Evolutionary conservation across 2,797 vertebrate genomes (phyloP), one percentile per base, ranked within the genome.

Genomic region (Denticeps clupeoides): DNA sequence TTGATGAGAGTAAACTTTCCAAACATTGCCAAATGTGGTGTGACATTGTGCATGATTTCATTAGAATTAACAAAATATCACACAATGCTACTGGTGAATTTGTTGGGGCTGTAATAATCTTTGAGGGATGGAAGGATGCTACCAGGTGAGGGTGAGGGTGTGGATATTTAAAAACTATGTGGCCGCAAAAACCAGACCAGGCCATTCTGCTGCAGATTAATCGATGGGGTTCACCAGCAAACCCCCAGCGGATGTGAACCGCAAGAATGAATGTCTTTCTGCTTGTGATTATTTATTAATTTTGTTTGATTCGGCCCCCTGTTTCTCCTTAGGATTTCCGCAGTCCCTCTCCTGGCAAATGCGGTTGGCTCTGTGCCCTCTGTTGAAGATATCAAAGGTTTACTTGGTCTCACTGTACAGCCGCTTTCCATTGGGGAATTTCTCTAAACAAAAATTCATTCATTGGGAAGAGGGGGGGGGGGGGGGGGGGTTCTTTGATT

Each of bases 381-480:
- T 77, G 79, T 82, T 84, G 83, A 81, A 81, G 80, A 81, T 83
- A 82, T 82, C 79, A 80, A 80, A 82, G 75, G 77, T 80, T 75
- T 73, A 70, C 45, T 63, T 73, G 74, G 62, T 78, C 72, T 75
- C 59, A 48, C 70, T 78, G 74, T 71, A 63, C 70, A 67, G 74
- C 50, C 67, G 62, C 64, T 71, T 48, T 68, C 70, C 75, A 69
- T 58, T 68, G 58, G 80, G 80, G 79, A 79, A 70, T 79, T 82
- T 78, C 65, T 69, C 69, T 70, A 78, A 79, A 80, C 78, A 80
- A 78, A 77, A 77, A 82, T 80, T 79, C 74, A 78, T 74, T 71
- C 68, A 71, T 68, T 13, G 18, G 21, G 37, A 21, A 19, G 22
- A 23, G 25, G 23, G 6, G 26, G 41, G 15, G 12, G 28, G 26